A percentile compares a stretch with the other conserved stretches of the same genome.
Conservation (phyloP, 2,797 vertebrate genomes). For the Sparidentex hasta region DNA sequence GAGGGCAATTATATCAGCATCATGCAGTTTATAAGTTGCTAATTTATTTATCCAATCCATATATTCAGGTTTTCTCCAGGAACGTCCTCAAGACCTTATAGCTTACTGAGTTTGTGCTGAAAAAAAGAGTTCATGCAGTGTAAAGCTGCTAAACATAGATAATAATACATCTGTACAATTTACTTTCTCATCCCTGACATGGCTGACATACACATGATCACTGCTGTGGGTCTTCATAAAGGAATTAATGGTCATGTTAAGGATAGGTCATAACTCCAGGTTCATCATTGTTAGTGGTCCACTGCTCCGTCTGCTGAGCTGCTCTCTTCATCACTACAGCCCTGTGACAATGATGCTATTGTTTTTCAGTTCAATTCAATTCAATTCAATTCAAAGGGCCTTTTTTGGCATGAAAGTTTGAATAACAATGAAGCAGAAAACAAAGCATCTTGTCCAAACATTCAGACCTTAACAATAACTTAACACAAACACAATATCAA, state of each 20-base stretch:
- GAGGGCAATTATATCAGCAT: neutral
- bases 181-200: neutral
- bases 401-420: no score
- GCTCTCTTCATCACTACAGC: conserved; percentile 13
- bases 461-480: no score
- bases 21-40: neutral
- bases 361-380: no score
- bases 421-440: no score
- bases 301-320: neutral
- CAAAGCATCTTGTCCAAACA: no score
- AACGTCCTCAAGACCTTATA: no score
- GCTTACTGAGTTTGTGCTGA: no score
- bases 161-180: neutral
- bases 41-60: no score
- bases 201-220: neutral
- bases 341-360: no score
- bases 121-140: neutral
- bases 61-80: no score
- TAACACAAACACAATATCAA: no score
- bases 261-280: neutral
- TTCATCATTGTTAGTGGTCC: neutral
- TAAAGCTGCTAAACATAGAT: neutral
- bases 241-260: neutral
- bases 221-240: neutral
- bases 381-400: no score